Base-by-base conservation (phyloP, 2,797 vertebrate species). In the Ambastaia sidthimunki region DNA sequence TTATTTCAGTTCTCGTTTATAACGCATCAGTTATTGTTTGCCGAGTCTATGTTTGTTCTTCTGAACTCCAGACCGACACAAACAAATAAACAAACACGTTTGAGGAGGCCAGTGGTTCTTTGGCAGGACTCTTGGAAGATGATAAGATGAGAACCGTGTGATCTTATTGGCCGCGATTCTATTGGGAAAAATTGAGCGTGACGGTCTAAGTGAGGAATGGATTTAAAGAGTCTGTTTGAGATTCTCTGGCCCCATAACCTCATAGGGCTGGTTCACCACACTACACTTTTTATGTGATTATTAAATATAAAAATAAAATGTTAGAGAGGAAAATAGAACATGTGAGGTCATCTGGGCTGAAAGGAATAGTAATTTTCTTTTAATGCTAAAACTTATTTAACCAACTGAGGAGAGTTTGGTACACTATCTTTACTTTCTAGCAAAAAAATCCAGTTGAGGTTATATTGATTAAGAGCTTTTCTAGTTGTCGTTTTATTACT, bases 81-180 rank as follows among this genome's bases (percentile, higher is more conserved):
- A 92, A 91, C 89, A 90, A 76, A 60, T 90, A 89, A 92, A 91
- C 90, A 92, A 92, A 90, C 85, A 82, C 54, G 15, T n/a, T 23
- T 54, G 11, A 25, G 54, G 31, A 23, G 18, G 37, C 21, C 16
- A 57, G 50, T 12, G 28, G 59, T 78, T 25, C 41, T 71, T 67
- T 72, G 71, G 70, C 70, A 70, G 75, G 3, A 1, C 5, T 52
- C 34, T 52, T 82, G 52, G 63, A 76, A 66, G 74, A 60, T 31
- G 59, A 47, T 54, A 57, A 60, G 62, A 82, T 73, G 70, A 73
- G 74, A 82, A 73, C 34, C 21, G 10, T 50, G 75, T 62, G 59
- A 37, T 7, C 34, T 37, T 4, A 7, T 50, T 28, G 63, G 50
- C 52, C 21, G 1, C 0, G 11, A 59, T 31, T 69, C 74, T 59